These are phyloP conservation scores for Chaitophorus viminalis DNA, from an alignment of 2,888 invertebrate genomes.

Conservation along the genomic window DNA sequence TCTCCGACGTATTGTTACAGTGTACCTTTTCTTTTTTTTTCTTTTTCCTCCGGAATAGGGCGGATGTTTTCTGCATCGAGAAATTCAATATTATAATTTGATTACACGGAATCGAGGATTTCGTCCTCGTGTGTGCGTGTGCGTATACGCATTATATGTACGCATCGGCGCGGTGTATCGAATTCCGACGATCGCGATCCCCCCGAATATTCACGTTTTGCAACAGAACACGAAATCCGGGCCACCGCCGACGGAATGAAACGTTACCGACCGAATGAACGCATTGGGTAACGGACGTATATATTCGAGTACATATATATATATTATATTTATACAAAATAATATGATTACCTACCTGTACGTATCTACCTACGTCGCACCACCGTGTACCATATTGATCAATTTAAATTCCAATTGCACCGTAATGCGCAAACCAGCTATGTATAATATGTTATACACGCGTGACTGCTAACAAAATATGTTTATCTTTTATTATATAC, in stretches of 20 bases:
- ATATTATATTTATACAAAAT: background rate
- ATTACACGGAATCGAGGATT: slow-evolving; percentile 53
- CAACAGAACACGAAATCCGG: slow-evolving; percentile 5
- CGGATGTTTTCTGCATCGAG: slow-evolving; percentile 48
- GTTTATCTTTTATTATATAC: no score
- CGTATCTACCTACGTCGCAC: no score
- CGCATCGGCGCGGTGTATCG: background rate
- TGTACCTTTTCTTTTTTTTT: background rate
- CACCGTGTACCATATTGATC: background rate
- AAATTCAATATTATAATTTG: slow-evolving; percentile 61
- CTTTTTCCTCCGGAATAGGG: background rate
- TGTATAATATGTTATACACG: no score
- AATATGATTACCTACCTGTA: background rate
- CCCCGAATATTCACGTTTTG: background rate
- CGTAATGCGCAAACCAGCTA: background rate
- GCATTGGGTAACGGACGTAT: background rate
- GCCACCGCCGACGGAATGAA: background rate
- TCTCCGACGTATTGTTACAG: slow-evolving; percentile 37
- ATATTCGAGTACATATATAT: no score
- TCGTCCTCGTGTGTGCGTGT: background rate
- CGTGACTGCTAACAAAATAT: no score
- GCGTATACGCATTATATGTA: background rate
- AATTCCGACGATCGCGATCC: background rate
- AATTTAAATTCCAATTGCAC: background rate
- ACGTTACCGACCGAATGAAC: no score